Base-by-base conservation (phyloP, 2,888 invertebrate genomes). In the Orchestes rusci region DNA sequence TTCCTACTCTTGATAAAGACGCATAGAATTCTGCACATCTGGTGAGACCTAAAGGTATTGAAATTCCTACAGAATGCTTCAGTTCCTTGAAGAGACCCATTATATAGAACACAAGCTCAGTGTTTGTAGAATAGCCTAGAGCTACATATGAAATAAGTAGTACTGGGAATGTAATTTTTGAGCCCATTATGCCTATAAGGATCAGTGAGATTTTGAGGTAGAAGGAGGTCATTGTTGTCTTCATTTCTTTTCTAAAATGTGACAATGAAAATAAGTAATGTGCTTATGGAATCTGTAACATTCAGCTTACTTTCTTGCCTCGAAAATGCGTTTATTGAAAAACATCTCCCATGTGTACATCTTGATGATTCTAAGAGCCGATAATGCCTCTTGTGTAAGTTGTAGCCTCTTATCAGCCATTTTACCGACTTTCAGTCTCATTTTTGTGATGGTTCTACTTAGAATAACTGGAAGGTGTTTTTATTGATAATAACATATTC, bases 1-100 rank as follows among this genome's bases (percentile, higher is more conserved):
- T 75, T 70, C 75, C 76, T 16, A 91, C 70, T 46, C 91, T 74
- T 45, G 74, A 75, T 43, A 86, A 75, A 3, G 86, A 82, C 36
- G 91, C 84, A 23, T 76, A 69, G 0, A 82, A 79, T 70, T 93
- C 91, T 0, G 89, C 84, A 31, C 82, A 73, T 70, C 84, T 82
- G 1, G 85, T 80, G 52, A 92, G 80, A 35, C 82, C 85, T 70
- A 84, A 82, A 0, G 95, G 93, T 57, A 50, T 50, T 2, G 45
- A 16, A 10, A 91, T 82, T 0, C 88, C 89, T 80, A 94, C 84
- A 8, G 87, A 83, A 56, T 86, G 81, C 23, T 89, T 75, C 45
- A 94, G 70, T 43, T 90, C 84, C 60, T 87, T 90, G 70, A 89
- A 93, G 64, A 92, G 85, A 4, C 91, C 84, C 13, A 90, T 84